A percentile compares a stretch with the other conserved stretches of the same genome.
These are phyloP conservation scores for Petromus typicus DNA, from an alignment of 2,113 vertebrate genomes.

Conservation along the genomic window DNA sequence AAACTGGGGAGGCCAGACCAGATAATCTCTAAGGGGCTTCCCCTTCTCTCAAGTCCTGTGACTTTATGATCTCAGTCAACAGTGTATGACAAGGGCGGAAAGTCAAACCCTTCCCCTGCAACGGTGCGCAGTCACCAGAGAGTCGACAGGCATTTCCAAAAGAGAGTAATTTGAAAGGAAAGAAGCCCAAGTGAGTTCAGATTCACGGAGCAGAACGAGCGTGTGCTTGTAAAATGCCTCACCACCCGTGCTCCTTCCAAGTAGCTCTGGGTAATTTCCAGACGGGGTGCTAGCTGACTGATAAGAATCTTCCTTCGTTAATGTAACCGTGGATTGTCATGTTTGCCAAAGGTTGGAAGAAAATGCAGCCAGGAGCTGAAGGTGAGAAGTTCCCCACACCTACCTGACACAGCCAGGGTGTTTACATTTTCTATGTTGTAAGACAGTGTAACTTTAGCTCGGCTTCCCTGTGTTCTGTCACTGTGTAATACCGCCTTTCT, in stretches of 20 bases:
- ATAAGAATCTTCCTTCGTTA: slow-evolving; percentile 64
- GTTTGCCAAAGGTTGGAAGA: slow-evolving; percentile 58
- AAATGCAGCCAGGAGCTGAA: slow-evolving; percentile 44
- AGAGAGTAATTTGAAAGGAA: not conserved
- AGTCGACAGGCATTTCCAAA: not conserved
- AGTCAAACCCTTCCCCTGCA: slow-evolving; percentile 18
- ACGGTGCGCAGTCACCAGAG: not conserved
- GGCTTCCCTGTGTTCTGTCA: slow-evolving; percentile 14
- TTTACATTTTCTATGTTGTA: slow-evolving; percentile 2
- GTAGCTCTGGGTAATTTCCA: slow-evolving; percentile 51
- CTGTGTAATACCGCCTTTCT: not conserved
- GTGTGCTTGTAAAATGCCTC: slow-evolving; percentile 26
- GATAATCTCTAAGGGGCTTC: slow-evolving; percentile 55
- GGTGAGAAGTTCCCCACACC: slow-evolving; percentile 24
- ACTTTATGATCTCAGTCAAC: slow-evolving; percentile 62
- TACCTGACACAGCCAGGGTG: not conserved
- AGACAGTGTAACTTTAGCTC: not conserved
- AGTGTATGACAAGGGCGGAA: slow-evolving; percentile 37
- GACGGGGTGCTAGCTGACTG: not conserved
- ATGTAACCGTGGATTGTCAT: not conserved
- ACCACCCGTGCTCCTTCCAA: not conserved
- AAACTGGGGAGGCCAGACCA: slow-evolving; percentile 30
- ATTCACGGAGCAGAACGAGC: not conserved
- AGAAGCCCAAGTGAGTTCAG: slow-evolving; percentile 23
- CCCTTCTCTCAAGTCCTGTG: not conserved